Base-by-base conservation (phyloP, 1,140 invertebrate genomes). In the Lordiphosa collinella region DNA sequence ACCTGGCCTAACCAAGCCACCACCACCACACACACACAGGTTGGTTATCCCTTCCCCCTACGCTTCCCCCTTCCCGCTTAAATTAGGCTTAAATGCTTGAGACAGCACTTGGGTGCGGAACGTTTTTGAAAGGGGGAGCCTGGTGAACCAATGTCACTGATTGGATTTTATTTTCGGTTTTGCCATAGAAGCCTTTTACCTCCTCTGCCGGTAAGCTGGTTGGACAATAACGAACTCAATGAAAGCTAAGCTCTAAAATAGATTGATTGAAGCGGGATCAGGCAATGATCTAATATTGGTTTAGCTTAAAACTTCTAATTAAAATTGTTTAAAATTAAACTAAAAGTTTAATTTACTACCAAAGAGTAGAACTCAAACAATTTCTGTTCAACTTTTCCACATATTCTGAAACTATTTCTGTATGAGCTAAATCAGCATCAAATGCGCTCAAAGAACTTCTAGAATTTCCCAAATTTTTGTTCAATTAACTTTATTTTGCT, bases 61-160 rank as follows among this genome's bases (percentile, higher is more conserved):
- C 18, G 18, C 16, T 9, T 22, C 18, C 11, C 8, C 6, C 36
- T 37, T 31, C 60, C 25, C 32, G 14, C 55, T 65, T 59, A 82
- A 82, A 82, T 82, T 82, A 82, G 78, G 78, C 78, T 84, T 82
- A 70, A 70, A 70, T 44, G 66, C 64, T 43, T 50, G 40, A 66
- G 63, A 57, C 63, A 67, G 62, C 62, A 32, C 44, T 47, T 53
- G 14, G 66, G 50, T 32, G 41, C 16, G 22, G 22, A 44, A 46
- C 32, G 47, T 56, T 25, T 16, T 29, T 35, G n/a, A 46, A 38
- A 41, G 41, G 11, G 25, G 38, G 14, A 7, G 40, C 40, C 58
- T 58, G 11, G 29, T 25, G 18, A 4, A 29, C 41, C 22, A 25
- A 25, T 25, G 22, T 44, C 41, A 44, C 29, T 44, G 41, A 44